phyloP scores from a whole-genome alignment of 2,113 vertebrate species.

The Chelonoidis abingdonii region DNA sequence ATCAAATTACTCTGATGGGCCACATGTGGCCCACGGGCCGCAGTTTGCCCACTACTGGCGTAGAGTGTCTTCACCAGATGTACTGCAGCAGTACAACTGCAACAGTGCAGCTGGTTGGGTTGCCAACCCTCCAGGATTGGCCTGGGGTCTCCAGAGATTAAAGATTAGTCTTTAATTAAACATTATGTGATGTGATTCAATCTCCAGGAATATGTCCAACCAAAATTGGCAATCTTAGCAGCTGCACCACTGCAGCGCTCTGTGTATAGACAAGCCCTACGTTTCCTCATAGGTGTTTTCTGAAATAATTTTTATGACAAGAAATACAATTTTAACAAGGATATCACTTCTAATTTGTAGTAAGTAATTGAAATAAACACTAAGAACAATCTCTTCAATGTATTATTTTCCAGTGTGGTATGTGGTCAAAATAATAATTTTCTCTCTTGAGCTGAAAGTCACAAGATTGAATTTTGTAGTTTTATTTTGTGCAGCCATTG shows the following conservation, averaged over 20 bases:
- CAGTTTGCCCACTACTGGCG: no score
- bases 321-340: neutral
- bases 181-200: no score
- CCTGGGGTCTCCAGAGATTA: no score
- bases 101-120: fast-evolving
- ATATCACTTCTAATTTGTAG: conserved; percentile 1
- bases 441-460: neutral
- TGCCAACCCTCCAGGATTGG: no score
- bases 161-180: no score
- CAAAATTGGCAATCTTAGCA: no score
- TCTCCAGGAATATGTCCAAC: no score
- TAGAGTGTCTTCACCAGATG: neutral
- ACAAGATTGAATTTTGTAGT: conserved; percentile 4
- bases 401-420: neutral
- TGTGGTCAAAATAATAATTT: neutral
- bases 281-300: neutral
- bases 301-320: neutral
- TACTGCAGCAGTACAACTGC: no score
- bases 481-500: neutral
- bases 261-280: neutral
- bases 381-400: neutral
- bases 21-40: no score
- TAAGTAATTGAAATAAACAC: neutral
- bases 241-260: neutral
- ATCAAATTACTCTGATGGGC: no score